A percentile compares a stretch with the other conserved stretches of the same genome.
phyloP scores from a whole-genome alignment of 2,888 invertebrate genomes.

The Norana najaformis region DNA sequence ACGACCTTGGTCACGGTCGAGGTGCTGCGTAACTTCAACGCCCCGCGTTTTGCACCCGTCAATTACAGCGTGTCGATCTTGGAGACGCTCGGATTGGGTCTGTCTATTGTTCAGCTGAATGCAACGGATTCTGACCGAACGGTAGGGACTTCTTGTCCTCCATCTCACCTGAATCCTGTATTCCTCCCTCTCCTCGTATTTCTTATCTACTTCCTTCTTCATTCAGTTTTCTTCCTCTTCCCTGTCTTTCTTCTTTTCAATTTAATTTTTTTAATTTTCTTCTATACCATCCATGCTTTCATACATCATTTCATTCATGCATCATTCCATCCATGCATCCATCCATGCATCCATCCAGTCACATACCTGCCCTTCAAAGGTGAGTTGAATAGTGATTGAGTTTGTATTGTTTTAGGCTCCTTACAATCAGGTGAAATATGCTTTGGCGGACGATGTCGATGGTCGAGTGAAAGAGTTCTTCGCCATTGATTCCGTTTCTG shows the following conservation, averaged over 20 bases:
- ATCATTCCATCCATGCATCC: not conserved
- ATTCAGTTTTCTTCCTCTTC: not conserved
- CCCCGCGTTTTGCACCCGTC: conserved; percentile 34
- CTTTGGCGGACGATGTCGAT: conserved; percentile 36
- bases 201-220: no score
- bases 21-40: conserved; percentile 42
- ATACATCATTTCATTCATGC: no score
- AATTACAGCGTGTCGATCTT: conserved; percentile 48
- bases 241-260: not conserved
- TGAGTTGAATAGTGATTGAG: not conserved
- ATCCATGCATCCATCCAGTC: no score
- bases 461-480: conserved; percentile 39
- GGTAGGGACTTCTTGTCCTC: conserved; percentile 29
- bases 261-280: no score
- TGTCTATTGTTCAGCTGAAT: conserved; percentile 42
- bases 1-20: conserved; percentile 44
- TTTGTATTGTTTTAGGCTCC: conserved; percentile 45
- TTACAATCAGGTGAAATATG: conserved; percentile 45
- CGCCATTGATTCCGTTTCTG: conserved; percentile 38
- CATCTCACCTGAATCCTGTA: not conserved
- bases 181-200: not conserved
- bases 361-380: not conserved
- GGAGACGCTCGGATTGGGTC: conserved; percentile 51
- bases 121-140: conserved; percentile 42
- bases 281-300: not conserved